A percentile compares a stretch with the other conserved stretches of the same genome.
These are phyloP conservation scores for Sardinella longiceps DNA, from an alignment of 2,797 vertebrate genomes.

Conservation along the genomic window DNA sequence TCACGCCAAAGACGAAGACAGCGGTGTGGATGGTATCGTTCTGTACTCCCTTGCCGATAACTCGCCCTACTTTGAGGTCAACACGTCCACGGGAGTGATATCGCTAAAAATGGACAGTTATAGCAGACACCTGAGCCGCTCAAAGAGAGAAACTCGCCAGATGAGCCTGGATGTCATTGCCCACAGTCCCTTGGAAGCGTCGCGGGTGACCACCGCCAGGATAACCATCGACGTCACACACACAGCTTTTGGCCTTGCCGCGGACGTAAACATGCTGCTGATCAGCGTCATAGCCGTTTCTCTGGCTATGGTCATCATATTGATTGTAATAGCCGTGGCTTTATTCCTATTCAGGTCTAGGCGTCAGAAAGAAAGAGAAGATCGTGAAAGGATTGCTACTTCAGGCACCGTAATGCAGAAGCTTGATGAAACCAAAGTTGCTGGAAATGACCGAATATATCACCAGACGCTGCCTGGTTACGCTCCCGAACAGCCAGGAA, in stretches of 20 bases:
- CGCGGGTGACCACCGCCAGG: constrained; percentile 71
- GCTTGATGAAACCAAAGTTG: constrained; percentile 70
- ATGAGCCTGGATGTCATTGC: constrained; percentile 81
- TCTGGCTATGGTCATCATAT: constrained; percentile 78
- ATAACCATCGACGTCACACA: constrained; percentile 79
- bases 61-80: constrained; percentile 82
- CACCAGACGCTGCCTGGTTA: constrained; percentile 84
- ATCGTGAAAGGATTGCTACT: constrained; percentile 56
- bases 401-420: constrained; percentile 77
- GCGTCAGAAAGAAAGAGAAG: constrained; percentile 63
- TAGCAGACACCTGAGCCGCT: constrained; percentile 56
- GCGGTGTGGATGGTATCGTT: constrained; percentile 79
- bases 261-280: constrained; percentile 80
- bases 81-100: constrained; percentile 79
- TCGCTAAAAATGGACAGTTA: constrained; percentile 80
- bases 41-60: constrained; percentile 78
- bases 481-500: constrained; percentile 50
- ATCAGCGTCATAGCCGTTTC: constrained; percentile 81
- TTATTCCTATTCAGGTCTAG: constrained; percentile 77
- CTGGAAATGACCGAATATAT: constrained; percentile 75
- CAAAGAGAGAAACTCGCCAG: constrained; percentile 77
- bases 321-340: constrained; percentile 78
- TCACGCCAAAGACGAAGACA: constrained; percentile 82
- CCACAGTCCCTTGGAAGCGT: constrained; percentile 76
- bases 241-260: constrained; percentile 79